Base-by-base conservation (phyloP, 2,888 invertebrate species). In the Chalcosyrphus nemorum region DNA sequence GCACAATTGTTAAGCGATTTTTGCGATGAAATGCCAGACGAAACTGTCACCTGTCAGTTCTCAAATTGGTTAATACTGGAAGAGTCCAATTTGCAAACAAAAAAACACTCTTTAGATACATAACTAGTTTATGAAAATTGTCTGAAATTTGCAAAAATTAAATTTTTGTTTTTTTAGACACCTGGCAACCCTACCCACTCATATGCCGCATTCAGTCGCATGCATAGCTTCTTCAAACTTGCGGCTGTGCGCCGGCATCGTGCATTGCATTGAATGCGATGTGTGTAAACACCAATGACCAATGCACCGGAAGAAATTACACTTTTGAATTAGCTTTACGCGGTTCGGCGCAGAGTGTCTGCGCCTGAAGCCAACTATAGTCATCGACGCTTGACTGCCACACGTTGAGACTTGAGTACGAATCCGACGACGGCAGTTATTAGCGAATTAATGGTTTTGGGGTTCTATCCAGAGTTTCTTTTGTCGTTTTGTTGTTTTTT, bases 261-360 rank as follows among this genome's bases (percentile, higher is more conserved):
- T 35, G 13, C 27, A 17, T 54, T 66, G 80, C 63, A 76, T 24
- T 81, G 27, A 9, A 54, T 59, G 19, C 38, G 29, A 54, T 72
- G 54, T 72, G 63, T 66, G 77, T 77, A 77, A 77, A 77, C 59
- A 81, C 35, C 57, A 63, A 50, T 71, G 71, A 76, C 76, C 77
- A 72, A 78, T 78, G 77, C 82, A 72, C 72, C 72, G 82, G 72
- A 72, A 78, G 82, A 72, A 81, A 72, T 77, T 65, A 72, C 66
- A 21, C 54, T 59, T 41, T 66, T 54, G 21, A 35, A 68, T 68
- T 54, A 68, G 47, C 45, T 17, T 17, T 13, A 19, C 41, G 32
- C 27, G 21, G 15, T 32, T 38, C 5, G 13, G 63, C 38, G n/a
- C n/a, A n/a, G n/a, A n/a, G n/a, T n/a, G n/a, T n/a, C 24, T 56